These are phyloP conservation scores for Gari tellinella DNA, from an alignment of 2,888 invertebrate species.

Conservation along the genomic window DNA sequence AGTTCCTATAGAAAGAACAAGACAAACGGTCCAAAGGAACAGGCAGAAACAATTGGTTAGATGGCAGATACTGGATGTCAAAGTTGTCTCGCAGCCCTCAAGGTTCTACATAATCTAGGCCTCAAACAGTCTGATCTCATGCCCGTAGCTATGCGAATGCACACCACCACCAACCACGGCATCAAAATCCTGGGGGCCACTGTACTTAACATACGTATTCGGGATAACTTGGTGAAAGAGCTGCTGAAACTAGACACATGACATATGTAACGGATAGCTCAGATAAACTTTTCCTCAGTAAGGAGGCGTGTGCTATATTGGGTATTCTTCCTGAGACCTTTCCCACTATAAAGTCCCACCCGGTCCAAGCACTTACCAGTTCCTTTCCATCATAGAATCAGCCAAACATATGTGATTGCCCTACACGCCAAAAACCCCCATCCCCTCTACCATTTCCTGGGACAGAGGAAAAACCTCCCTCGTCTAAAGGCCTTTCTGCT, in stretches of 20 bases:
- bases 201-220: conserved; percentile 57
- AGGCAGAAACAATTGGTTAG: too few species aligned
- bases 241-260: conserved; percentile 64
- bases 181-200: conserved; percentile 70
- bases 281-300: conserved; percentile 65
- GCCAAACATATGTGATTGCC: conserved; percentile 35
- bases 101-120: conserved; percentile 55
- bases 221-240: conserved; percentile 4
- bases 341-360: conserved; percentile 24
- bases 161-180: conserved; percentile 64
- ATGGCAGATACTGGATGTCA: conserved; percentile 61
- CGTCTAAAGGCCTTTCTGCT: conserved; percentile 58
- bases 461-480: conserved; percentile 46
- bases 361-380: too few species aligned
- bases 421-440: conserved; percentile 39
- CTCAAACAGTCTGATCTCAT: conserved; percentile 59
- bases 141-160: conserved; percentile 70
- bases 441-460: conserved; percentile 50
- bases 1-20: too few species aligned
- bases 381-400: conserved; percentile 23
- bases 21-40: neutral
- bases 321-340: conserved; percentile 61
- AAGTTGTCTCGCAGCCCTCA: conserved; percentile 63
- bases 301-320: conserved; percentile 64
- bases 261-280: conserved; percentile 67